Percentiles rank a stretch among this genome's conserved stretches.
Conservation (phyloP, 2,113 vertebrate genomes). For the Sorex fumeus region DNA sequence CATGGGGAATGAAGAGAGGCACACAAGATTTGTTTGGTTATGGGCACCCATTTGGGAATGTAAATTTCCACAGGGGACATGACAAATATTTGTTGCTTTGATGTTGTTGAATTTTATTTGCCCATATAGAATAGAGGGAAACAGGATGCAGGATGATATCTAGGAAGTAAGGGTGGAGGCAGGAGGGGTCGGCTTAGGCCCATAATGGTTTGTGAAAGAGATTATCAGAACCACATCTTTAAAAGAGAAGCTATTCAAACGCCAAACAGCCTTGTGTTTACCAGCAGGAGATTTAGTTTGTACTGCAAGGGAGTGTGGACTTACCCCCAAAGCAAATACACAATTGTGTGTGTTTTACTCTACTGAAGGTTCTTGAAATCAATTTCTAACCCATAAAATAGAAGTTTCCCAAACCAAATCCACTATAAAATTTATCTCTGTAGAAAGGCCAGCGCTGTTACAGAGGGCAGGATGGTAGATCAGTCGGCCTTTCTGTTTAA, state of each 20-base stretch:
- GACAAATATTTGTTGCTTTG: conserved; percentile 67
- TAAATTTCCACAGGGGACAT: conserved; percentile 34
- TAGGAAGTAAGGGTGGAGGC: conserved; percentile 52
- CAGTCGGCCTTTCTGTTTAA: conserved; percentile 77
- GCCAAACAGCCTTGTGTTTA: conserved; percentile 79
- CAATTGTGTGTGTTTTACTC: conserved; percentile 82
- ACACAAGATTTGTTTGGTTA: background rate
- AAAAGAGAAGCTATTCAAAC: conserved; percentile 80
- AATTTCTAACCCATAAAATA: conserved; percentile 83
- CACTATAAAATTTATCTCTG: conserved; percentile 70
- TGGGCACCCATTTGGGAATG: background rate
- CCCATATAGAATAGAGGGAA: conserved; percentile 33
- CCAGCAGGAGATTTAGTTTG: conserved; percentile 81
- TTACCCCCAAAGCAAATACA: conserved; percentile 81
- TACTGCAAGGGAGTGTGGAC: conserved; percentile 78
- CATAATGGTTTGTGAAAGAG: conserved; percentile 77
- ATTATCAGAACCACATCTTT: conserved; percentile 72
- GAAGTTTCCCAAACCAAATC: conserved; percentile 78
- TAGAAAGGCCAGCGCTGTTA: conserved; percentile 78
- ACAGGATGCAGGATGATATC: background rate
- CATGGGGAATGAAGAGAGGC: background rate
- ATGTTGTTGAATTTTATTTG: conserved; percentile 69
- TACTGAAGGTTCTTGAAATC: conserved; percentile 80
- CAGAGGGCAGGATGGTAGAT: conserved; percentile 70
- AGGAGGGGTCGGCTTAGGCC: conserved; percentile 23